Base-by-base conservation (phyloP, 2,797 vertebrate species). In the Phoxinus dragarum region DNA sequence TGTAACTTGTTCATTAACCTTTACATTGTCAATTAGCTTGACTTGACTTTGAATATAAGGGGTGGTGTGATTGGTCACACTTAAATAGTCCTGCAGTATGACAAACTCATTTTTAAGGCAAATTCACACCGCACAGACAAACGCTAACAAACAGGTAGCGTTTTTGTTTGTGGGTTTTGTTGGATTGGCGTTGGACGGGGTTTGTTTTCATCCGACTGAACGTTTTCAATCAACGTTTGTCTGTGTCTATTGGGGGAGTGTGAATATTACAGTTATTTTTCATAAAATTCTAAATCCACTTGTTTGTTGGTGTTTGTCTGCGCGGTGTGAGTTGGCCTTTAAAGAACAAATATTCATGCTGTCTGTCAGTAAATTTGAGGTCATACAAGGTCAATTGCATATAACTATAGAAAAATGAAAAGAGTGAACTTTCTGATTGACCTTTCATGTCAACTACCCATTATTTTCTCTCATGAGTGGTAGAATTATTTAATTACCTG, bases 401-500 rank as follows among this genome's bases (percentile, higher is more conserved):
- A 36, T 4, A 54, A 38, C 34, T 38, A 11, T 34, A 16, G 5
- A 14, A 56, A 76, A 19, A 54, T 38, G 14, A 0, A 74, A 49
- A 21, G 12, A 38, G 12, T 16, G 3, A 76, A 21, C 31, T 23
- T 75, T 75, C 16, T 34, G 47, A 36, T 9, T 75, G 47, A 34
- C 49, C 73, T 54, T 56, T 56, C 17, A 52, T 52, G 27, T 11
- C 73, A 52, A 21, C 47, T 12, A 36, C 10, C 17, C 10, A 54
- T 54, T 0, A 36, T 75, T 75, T 36, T 36, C 9, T 73, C 1
- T 47, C 6, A 75, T 31, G 3, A 49, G 44, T 23, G 19, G 31
- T 7, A 23, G 3, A 83, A 44, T 36, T 42, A 17, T 59, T 79
- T 31, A 34, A 71, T 75, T 74, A 99, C 98, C 98, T 99, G 95